Percentiles rank a stretch among this genome's conserved stretches.
Conservation (phyloP, 2,113 vertebrate genomes). For the Tragelaphus scriptus region DNA sequence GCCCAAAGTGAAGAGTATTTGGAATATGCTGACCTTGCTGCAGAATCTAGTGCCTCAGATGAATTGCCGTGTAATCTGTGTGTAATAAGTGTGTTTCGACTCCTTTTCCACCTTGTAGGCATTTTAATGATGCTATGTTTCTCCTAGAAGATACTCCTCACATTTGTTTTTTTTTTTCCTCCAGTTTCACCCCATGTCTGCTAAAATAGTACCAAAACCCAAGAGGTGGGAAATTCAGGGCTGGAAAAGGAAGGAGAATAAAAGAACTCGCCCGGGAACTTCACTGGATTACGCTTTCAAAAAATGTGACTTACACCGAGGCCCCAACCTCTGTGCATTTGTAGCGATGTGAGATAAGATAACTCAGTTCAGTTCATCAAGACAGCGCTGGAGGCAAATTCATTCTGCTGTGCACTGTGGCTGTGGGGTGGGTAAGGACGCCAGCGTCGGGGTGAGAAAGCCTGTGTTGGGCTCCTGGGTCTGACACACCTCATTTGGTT, state of each 20-base stretch:
- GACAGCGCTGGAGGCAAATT: background rate
- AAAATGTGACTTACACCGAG: background rate
- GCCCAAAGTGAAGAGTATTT: background rate
- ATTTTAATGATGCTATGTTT: background rate
- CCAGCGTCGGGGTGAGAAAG: background rate
- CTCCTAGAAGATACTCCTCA: background rate
- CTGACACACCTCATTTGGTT: background rate
- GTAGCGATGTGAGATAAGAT: background rate
- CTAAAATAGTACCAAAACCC: background rate
- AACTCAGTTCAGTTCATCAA: background rate
- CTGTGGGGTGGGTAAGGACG: background rate
- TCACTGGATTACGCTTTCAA: background rate
- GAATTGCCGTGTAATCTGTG: background rate
- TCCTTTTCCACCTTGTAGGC: background rate
- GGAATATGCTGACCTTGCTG: background rate
- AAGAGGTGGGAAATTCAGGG: background rate
- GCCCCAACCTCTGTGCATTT: background rate
- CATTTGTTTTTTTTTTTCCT: background rate
- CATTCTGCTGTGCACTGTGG: accelerated
- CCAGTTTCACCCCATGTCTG: background rate
- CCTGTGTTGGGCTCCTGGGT: background rate
- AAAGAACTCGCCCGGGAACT: accelerated
- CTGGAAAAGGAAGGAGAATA: background rate
- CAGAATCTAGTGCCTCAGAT: background rate
- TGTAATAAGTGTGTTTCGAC: background rate